Evolutionary conservation across 2,797 vertebrate genomes (phyloP), one percentile per base, ranked within the genome.

Genomic region (Premnoplex brunnescens): DNA sequence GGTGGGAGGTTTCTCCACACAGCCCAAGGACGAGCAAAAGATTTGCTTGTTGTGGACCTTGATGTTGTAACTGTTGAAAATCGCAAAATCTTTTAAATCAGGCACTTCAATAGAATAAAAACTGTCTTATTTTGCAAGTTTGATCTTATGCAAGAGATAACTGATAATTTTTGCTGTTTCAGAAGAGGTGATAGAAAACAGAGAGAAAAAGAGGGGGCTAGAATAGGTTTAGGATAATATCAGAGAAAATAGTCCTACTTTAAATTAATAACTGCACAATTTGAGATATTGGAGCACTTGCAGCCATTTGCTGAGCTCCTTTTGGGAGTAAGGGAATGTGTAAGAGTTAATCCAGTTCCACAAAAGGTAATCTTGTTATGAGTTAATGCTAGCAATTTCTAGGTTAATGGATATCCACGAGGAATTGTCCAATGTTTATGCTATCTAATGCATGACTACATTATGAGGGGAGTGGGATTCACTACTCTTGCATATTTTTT

Each of bases 401-500:
- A 74, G 55, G 49, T 91, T 93, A 85, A 59, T 88, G 80, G 67
- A 72, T 88, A 66, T 85, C 78, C 88, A 88, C 0, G 6, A 95
- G 96, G 95, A 95, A 86, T 96, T 90, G 68, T 93, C 86, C 28
- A 2, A 30, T 91, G 58, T 81, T 96, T 94, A 34, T 66, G 54
- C 37, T 91, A 26, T 74, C 17, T 95, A 90, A 87, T 69, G 32
- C 79, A 66, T 39, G 16, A 36, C 64, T 85, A 8, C 6, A 0
- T 96, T 95, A 93, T 39, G 73, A 76, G 80, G 83, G 72, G 86
- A 92, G 62, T 77, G 80, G 74, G 89, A 87, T 88, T 96, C 71
- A 84, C 78, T 97, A 66, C 49, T 89, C 80, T 92, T 91, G 88
- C 71, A 52, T 88, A 27, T 90, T 95, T 93, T 95, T 94, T 71